Base-by-base conservation (phyloP, 2,797 vertebrate genomes). In the Poeciliopsis presidionis region DNA sequence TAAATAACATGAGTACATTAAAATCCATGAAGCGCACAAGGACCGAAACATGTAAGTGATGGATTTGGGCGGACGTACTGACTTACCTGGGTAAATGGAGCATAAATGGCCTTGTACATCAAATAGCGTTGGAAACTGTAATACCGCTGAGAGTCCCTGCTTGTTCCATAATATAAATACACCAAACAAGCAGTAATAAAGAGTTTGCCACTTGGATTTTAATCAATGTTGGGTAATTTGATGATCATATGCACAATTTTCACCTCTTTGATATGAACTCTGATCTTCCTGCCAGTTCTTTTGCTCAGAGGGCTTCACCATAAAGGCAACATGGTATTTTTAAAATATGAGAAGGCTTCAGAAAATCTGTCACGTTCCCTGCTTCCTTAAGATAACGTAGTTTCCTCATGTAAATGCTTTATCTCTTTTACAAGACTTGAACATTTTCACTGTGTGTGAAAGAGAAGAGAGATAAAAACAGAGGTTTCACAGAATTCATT, bases 401-500 rank as follows among this genome's bases (percentile, higher is more conserved):
- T 7, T 51, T 45, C 1, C 63, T 49, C 46, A 61, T 84, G 45
- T 67, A 74, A 33, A 72, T 75, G 5, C 82, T 75, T 81, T 78
- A 39, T 18, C 51, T 11, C 59, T 76, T 74, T 85, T 80, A 69
- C 25, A 53, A 59, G 28, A 69, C 25, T 46, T 71, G 5, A 72
- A 77, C 4, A 30, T 79, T 78, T 89, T 65, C 76, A 51, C 59
- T 74, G 25, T 36, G 41, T 69, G 51, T 72, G 59, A 82, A 74
- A 33, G 18, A 71, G 45, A 43, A 71, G 13, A 45, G 65, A 69
- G 33, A 63, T 63, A 63, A 67, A 45, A 65, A 78, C 79, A 76
- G 7, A 67, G 28, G 79, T 84, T 75, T 83, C 78, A n/a, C 63
- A 49, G n/a, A 63, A 78, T 76, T 85, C 77, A 77, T 28, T 72